Percentiles rank a stretch among this genome's conserved stretches.
Evolutionary conservation across 35 echinoderm and acorn worm species (phyloP).

Genomic region (Apostichopus parvimensis): DNA sequence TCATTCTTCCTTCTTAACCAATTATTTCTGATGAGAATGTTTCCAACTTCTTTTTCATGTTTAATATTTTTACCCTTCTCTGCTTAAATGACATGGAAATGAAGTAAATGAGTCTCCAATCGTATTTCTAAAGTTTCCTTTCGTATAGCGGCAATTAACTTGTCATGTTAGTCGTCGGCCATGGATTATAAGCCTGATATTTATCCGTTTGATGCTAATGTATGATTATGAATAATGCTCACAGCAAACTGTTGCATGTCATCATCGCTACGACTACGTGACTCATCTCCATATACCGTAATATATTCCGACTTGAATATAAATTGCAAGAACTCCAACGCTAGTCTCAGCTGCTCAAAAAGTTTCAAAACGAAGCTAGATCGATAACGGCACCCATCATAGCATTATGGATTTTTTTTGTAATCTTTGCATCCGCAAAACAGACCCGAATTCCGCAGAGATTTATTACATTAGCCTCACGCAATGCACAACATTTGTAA

Average conservation of each 20-base stretch:
- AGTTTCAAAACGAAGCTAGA: not conserved
- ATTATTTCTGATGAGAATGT: too few relatives aligned
- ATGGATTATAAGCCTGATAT: not conserved
- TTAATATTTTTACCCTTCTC: not conserved
- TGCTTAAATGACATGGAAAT: not conserved
- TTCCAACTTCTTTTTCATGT: too few relatives aligned
- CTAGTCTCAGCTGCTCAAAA: not conserved
- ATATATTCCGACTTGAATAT: not conserved
- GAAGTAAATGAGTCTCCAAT: not conserved
- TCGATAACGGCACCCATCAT: not conserved
- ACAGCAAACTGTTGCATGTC: not conserved
- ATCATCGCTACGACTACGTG: not conserved
- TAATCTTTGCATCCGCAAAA: not conserved
- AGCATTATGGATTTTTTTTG: not conserved
- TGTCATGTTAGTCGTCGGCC: not conserved
- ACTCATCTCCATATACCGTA: not conserved
- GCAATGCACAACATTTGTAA: not conserved
- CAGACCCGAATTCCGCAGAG: not conserved
- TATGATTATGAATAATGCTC: not conserved
- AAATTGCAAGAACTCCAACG: not conserved
- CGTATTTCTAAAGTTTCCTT: not conserved
- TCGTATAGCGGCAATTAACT: not conserved
- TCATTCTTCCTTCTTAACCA: too few relatives aligned
- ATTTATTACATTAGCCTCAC: not conserved
- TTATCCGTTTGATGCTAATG: not conserved